phyloP scores from a whole-genome alignment of 2,797 vertebrate genomes.

The Micropoecilia bifurca region DNA sequence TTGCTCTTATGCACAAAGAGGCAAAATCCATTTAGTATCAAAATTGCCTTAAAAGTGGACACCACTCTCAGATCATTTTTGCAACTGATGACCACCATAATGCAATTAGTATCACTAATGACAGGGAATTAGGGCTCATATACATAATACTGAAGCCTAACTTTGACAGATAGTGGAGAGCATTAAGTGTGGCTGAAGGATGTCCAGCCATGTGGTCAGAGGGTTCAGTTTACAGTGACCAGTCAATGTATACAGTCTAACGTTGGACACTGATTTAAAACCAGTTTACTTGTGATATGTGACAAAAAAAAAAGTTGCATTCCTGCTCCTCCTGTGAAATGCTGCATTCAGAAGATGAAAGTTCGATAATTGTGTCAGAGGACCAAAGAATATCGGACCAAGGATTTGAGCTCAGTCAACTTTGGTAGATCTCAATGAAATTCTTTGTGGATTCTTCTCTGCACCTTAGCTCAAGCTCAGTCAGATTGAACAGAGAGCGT shows the following conservation, averaged over 20 bases:
- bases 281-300: slow-evolving; percentile 53
- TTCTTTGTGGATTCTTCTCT: neutral
- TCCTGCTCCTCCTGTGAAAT: slow-evolving; percentile 57
- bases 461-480: neutral
- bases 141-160: slow-evolving; percentile 71
- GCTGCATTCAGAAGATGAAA: slow-evolving; percentile 81
- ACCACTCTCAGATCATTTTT: slow-evolving; percentile 78
- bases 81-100: slow-evolving; percentile 79
- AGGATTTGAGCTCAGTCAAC: neutral
- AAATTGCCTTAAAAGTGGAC: slow-evolving; percentile 80
- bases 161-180: slow-evolving; percentile 70
- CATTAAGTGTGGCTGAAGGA: slow-evolving; percentile 60
- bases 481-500: neutral
- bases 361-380: slow-evolving; percentile 82
- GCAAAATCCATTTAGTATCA: slow-evolving; percentile 80
- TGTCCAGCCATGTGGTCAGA: slow-evolving; percentile 44
- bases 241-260: slow-evolving; percentile 6
- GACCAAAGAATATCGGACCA: slow-evolving; percentile 72
- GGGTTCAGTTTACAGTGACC: slow-evolving; percentile 47
- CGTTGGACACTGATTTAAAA: slow-evolving; percentile 24
- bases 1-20: slow-evolving; percentile 73
- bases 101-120: slow-evolving; percentile 77
- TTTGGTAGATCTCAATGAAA: too few species aligned
- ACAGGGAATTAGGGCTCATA: slow-evolving; percentile 72
- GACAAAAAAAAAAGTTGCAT: slow-evolving; percentile 21